These are phyloP conservation scores for Synergus japonicus DNA, from an alignment of 2,888 invertebrate species.

Conservation along the genomic window DNA sequence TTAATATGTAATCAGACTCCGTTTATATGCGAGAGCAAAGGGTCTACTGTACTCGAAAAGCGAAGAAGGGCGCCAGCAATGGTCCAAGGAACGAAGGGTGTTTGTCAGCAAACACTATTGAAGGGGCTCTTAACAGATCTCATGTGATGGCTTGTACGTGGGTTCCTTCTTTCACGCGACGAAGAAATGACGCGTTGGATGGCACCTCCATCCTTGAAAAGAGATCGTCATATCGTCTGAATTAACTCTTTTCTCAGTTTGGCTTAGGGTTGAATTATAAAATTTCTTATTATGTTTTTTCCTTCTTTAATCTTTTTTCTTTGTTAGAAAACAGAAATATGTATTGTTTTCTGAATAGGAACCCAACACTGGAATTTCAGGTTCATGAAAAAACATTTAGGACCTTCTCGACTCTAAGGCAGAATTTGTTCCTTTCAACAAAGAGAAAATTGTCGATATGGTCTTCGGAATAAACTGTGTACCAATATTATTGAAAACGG, in stretches of 20 bases:
- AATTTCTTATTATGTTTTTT: too few relatives aligned
- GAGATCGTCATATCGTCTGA: background rate
- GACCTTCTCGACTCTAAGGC: background rate
- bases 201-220: constrained; percentile 48
- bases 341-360: too few relatives aligned
- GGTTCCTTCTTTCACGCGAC: constrained; percentile 55
- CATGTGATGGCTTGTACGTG: constrained; percentile 60
- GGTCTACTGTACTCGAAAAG: constrained; percentile 56
- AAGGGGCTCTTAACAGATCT: constrained; percentile 69
- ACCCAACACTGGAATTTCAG: too few relatives aligned
- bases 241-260: background rate
- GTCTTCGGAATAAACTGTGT: background rate
- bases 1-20: constrained; percentile 75
- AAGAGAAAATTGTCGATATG: background rate
- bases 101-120: constrained; percentile 71
- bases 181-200: constrained; percentile 54
- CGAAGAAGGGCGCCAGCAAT: constrained; percentile 67
- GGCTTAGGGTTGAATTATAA: background rate
- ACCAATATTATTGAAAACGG: constrained; percentile 42
- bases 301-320: too few relatives aligned
- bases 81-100: constrained; percentile 69
- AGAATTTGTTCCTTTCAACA: background rate
- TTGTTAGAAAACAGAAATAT: too few relatives aligned
- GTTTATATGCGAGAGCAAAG: constrained; percentile 65
- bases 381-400: background rate